Evolutionary conservation across 92 coral and sea anemone genomes (phyloP).

Genomic region (Epizoanthus rinbou): DNA sequence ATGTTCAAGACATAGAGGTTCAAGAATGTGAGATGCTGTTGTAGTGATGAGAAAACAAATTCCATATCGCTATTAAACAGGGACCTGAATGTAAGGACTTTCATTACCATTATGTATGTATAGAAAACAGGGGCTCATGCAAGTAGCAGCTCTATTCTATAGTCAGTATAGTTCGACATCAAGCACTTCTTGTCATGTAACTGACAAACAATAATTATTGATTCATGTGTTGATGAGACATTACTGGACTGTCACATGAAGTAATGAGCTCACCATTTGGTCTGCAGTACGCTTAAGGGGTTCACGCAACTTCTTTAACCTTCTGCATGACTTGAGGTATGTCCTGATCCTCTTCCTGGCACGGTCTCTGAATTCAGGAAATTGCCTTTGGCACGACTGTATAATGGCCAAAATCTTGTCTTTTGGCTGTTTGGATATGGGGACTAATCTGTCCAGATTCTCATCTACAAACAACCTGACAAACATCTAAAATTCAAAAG

Average conservation of each 20-base stretch:
- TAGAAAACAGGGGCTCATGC: no score
- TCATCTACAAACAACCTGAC: conserved; percentile 97
- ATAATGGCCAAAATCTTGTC: conserved; percentile 96
- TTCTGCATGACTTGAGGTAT: conserved; percentile 90
- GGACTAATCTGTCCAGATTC: conserved; percentile 96
- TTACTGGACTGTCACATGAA: neutral
- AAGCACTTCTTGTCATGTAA: no score
- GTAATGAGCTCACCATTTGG: conserved; percentile 79
- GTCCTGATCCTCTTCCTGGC: conserved; percentile 97
- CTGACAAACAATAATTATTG: no score
- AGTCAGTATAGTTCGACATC: no score
- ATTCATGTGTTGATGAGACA: no score
- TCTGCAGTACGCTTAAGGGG: conserved; percentile 97
- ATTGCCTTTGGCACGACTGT: conserved; percentile 97
- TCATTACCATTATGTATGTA: no score
- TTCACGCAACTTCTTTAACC: conserved; percentile 94
- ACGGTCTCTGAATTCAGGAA: conserved; percentile 98
- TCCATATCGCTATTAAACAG: no score
- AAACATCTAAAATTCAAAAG: conserved; percentile 77
- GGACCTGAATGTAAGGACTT: no score
- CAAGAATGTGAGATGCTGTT: no score
- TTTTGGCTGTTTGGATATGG: conserved; percentile 98
- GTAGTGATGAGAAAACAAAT: no score
- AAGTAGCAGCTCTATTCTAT: no score
- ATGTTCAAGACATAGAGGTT: no score